Evolutionary conservation across 1,140 invertebrate species (phyloP), one percentile per base, ranked within the genome.

Genomic region (Brachionus manjavacas): DNA sequence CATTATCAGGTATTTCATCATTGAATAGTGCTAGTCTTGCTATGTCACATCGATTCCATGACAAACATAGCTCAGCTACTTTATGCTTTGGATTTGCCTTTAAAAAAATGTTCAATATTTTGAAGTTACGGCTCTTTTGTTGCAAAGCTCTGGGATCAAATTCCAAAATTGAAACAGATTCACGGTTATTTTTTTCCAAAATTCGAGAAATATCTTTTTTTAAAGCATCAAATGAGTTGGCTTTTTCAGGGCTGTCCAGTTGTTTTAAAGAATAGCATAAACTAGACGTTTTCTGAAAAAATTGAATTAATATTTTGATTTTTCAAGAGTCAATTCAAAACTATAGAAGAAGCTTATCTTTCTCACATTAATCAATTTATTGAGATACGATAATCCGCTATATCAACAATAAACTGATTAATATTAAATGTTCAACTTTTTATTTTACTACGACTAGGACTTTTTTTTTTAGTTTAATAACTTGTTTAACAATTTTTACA

Each of bases 1-100:
- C 72, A 76, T 76, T 76, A 12, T 76, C 72, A 6, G 39, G 9
- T 20, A 76, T 49, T 25, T 76, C 72, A 28, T 81, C 79, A 55
- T 81, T 81, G 20, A 81, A 81, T 28, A 81, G 9, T 4, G 52
- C 9, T 39, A 64, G 28, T 64, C 52, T 31, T 14, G 79, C 79
- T 39, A 81, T 81, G 20, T 81, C 79, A 25, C 55, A 39, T 23
- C 79, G 49, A 35, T 81, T 81, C 79, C 79, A 81, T 0, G 52
- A 64, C 20, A 81, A 25, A 64, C 79, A 81, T 14, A 81, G 14
- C n/a, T 81, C 64, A 41, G 79, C 64, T 0, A 81, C 23, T 81
- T 81, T 81, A 23, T 41, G 23, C 20, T 81, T 64, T 64, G 31
- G 31, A 81, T 81, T 81, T 60, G 79, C 79, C 43, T 81, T 55